These are phyloP conservation scores for Acholoe squamosa DNA, from an alignment of 2,888 invertebrate genomes.

Conservation along the genomic window DNA sequence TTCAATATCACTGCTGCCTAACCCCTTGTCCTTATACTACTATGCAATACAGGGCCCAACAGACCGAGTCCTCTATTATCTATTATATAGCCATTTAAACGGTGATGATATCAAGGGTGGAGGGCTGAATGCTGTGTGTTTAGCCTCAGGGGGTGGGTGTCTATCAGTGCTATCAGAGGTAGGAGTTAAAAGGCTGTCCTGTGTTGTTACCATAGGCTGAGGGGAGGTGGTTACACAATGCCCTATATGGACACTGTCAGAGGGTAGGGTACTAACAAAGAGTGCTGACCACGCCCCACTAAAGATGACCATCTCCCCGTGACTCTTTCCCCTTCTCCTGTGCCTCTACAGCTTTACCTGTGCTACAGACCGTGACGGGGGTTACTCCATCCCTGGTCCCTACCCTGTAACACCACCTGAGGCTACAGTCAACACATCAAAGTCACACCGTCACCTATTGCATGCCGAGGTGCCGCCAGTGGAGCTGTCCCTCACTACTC, in stretches of 20 bases:
- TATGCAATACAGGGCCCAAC: not conserved
- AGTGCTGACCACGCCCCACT: not conserved
- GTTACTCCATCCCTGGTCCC: too few species aligned
- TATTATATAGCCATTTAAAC: not conserved
- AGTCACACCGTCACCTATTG: not conserved
- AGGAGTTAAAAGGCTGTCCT: not conserved
- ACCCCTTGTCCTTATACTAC: too few species aligned
- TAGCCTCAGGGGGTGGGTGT: not conserved
- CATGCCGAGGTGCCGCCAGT: not conserved
- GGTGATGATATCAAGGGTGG: conserved; percentile 9
- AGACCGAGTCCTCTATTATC: not conserved
- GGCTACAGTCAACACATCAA: not conserved
- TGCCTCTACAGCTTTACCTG: not conserved
- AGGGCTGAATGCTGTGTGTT: not conserved
- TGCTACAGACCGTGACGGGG: too few species aligned
- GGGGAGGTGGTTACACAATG: conserved; percentile 13
- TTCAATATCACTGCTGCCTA: too few species aligned
- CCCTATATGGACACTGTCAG: not conserved
- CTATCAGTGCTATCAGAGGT: not conserved
- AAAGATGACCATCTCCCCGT: conserved; percentile 31
- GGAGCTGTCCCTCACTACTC: too few species aligned
- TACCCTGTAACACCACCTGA: not conserved
- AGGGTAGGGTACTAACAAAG: not conserved
- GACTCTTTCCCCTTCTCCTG: not conserved
- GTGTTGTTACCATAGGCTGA: not conserved